Evolutionary conservation across 1,140 invertebrate genomes (phyloP), one percentile per base, ranked within the genome.

Genomic region (Achatina immaculata): DNA sequence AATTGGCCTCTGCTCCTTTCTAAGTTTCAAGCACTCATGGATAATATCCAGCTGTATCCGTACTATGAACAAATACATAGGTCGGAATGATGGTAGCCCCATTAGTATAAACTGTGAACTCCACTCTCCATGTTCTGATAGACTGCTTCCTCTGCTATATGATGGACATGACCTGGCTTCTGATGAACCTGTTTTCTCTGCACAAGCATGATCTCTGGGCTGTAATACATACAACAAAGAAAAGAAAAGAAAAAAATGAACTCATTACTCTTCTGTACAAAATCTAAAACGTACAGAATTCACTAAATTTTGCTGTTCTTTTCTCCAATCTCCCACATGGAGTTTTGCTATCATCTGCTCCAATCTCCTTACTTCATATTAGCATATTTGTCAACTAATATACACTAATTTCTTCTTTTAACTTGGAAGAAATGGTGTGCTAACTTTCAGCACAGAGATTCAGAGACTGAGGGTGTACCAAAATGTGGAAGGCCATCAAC

Each of bases 1-100:
- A 0, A 95, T 95, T 1, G 87, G 86, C 75, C 86, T 83, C 95
- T 96, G 95, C 86, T 97, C 96, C 45, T 97, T 92, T 78, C 96
- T 92, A 91, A 98, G 94, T 43, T 93, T 91, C 43, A 98, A 91
- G 91, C 96, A 97, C 90, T 97, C 96, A 85, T 97, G 95, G 81
- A 97, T 94, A 24, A 97, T 94, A 90, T 97, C 95, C 83, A 98
- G 89, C 28, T 96, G 95, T 9, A 91, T 86, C 31, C 96, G 95
- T 0, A 90, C 84, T 45, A 95, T 94, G 88, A 97, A 96, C n/a
- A 97, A 92, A 90, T 96, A 98, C 62, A 94, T 93, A 38, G 94
- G 88, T 62, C 91, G 93, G 90, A 97, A 97, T 11, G 95, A 95
- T 14, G 96, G 96, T 79, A 98, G 92, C 82, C 94, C 93, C 89